phyloP scores from a whole-genome alignment of 35 echinoderm and acorn worm genomes.

The Nesometra sesokonis region DNA sequence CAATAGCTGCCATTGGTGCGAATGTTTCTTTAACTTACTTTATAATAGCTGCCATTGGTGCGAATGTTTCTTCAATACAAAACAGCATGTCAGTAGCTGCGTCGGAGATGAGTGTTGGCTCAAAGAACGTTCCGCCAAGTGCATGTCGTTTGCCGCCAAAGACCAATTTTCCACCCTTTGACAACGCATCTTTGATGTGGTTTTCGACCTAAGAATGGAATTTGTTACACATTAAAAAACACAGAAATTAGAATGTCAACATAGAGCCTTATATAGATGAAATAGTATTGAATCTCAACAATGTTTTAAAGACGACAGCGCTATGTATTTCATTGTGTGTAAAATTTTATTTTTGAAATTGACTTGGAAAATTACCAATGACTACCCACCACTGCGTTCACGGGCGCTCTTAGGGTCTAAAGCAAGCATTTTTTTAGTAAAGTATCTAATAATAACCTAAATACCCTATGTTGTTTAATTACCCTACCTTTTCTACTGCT shows the following conservation, averaged over 20 bases:
- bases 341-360: too few relatives aligned
- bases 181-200: not conserved
- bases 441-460: too few relatives aligned
- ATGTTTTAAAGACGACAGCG: too few relatives aligned
- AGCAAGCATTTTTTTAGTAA: too few relatives aligned
- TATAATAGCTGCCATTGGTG: conserved; percentile 11
- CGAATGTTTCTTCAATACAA: conserved; percentile 15
- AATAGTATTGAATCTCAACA: too few relatives aligned
- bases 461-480: not conserved
- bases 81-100: conserved; percentile 2
- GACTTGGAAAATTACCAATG: too few relatives aligned
- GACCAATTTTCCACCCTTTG: not conserved
- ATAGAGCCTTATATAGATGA: too few relatives aligned
- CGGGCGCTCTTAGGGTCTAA: too few relatives aligned
- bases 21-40: not conserved
- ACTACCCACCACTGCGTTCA: too few relatives aligned
- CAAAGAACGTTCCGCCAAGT: conserved; percentile 18
- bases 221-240: too few relatives aligned
- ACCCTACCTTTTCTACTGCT: conserved; percentile 21
- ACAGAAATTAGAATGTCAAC: too few relatives aligned
- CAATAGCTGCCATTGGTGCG: not conserved
- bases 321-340: too few relatives aligned
- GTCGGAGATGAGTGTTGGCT: conserved; percentile 3
- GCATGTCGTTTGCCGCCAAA: conserved; percentile 5
- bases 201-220: not conserved